phyloP scores from a whole-genome alignment of 2,797 vertebrate genomes.

The Sebastes diaconus region DNA sequence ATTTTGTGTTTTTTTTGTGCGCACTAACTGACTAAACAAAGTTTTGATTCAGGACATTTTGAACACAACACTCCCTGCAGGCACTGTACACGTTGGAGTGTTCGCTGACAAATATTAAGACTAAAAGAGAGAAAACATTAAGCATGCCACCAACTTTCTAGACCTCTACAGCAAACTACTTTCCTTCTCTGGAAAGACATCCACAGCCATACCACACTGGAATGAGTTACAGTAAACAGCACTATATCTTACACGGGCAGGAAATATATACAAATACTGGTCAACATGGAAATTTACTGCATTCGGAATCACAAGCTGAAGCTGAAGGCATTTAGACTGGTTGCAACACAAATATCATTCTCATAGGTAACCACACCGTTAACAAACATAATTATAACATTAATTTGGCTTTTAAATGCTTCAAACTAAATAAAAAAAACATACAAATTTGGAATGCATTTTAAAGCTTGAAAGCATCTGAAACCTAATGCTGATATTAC shows the following conservation, averaged over 20 bases:
- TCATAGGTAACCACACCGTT: slow-evolving; percentile 7
- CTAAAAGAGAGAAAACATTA: slow-evolving; percentile 17
- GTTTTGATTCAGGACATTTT: background rate
- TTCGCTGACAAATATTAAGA: slow-evolving; percentile 30
- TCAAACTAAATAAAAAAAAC: slow-evolving; percentile 24
- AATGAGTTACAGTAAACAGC: slow-evolving; percentile 79
- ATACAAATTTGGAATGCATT: slow-evolving; percentile 61
- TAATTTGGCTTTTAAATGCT: slow-evolving; percentile 52
- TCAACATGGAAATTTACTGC: slow-evolving; percentile 53
- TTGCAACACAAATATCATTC: slow-evolving; percentile 24
- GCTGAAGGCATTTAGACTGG: slow-evolving; percentile 37
- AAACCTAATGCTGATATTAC: slow-evolving; percentile 17
- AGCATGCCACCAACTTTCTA: slow-evolving; percentile 39
- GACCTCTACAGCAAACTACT: slow-evolving; percentile 43
- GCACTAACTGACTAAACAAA: background rate
- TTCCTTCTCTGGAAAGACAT: slow-evolving; percentile 37
- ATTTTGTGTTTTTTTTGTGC: background rate
- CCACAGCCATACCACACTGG: slow-evolving; percentile 50
- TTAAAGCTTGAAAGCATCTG: slow-evolving; percentile 66
- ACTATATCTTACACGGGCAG: slow-evolving; percentile 68
- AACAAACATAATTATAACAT: slow-evolving; percentile 1
- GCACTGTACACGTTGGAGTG: background rate
- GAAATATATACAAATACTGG: slow-evolving; percentile 63
- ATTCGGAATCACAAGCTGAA: slow-evolving; percentile 58
- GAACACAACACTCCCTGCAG: background rate